phyloP scores from a whole-genome alignment of 2,113 vertebrate species.

The Pitta sordida region DNA sequence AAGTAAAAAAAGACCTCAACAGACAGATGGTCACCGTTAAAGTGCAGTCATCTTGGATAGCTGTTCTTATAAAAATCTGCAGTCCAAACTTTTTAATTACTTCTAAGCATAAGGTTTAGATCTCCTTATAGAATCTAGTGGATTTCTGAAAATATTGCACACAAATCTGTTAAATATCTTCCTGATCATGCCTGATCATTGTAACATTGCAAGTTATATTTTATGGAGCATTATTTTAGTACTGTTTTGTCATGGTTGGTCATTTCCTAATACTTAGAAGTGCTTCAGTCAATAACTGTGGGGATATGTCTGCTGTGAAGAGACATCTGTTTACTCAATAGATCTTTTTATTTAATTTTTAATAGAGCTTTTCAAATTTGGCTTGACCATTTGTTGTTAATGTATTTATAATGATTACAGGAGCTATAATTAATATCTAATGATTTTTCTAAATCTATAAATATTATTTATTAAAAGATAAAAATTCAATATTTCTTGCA shows the following conservation, averaged over 20 bases:
- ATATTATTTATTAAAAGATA: slow-evolving; percentile 58
- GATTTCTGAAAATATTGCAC: not conserved
- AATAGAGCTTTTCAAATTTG: slow-evolving; percentile 55
- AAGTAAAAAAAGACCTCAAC: not conserved
- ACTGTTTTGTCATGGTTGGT: not conserved
- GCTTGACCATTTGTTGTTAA: slow-evolving; percentile 53
- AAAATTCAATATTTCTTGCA: slow-evolving; percentile 33
- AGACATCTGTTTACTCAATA: slow-evolving; percentile 49
- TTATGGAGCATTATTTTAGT: slow-evolving; percentile 40
- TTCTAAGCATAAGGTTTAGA: not conserved
- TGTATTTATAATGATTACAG: slow-evolving; percentile 60
- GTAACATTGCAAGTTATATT: slow-evolving; percentile 17
- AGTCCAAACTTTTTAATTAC: not conserved
- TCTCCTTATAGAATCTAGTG: not conserved
- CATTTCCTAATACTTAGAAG: slow-evolving; percentile 44
- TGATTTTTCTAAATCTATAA: slow-evolving; percentile 52
- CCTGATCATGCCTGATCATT: not conserved
- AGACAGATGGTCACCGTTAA: not conserved
- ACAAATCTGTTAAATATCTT: not conserved
- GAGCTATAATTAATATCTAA: slow-evolving; percentile 55
- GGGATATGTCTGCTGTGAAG: slow-evolving; percentile 29
- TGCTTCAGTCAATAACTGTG: slow-evolving; percentile 41
- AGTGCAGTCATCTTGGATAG: not conserved
- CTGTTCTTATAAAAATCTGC: not conserved
- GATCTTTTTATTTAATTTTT: slow-evolving; percentile 56